A percentile compares a stretch with the other conserved stretches of the same genome.
These are phyloP conservation scores for Zaprionus lachaisei DNA, from an alignment of 1,140 invertebrate genomes.

Conservation along the genomic window DNA sequence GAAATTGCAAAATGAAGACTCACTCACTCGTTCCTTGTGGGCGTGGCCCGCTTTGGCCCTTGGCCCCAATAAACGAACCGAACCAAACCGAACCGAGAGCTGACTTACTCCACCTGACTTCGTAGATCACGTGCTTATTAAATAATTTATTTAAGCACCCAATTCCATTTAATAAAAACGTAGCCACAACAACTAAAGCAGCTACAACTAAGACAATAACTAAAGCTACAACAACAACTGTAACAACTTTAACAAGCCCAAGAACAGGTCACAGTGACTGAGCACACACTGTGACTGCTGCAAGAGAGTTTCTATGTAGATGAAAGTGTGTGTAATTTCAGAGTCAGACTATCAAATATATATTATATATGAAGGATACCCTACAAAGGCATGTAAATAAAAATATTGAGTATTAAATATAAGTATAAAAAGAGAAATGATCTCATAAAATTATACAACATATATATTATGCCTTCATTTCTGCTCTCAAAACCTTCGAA, in stretches of 20 bases:
- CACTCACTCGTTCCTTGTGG: conserved; percentile 55
- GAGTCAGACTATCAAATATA: not conserved
- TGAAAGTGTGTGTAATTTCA: conserved; percentile 61
- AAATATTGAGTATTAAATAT: not conserved
- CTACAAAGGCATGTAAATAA: not conserved
- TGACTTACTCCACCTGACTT: conserved; percentile 25
- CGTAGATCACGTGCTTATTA: conserved; percentile 82
- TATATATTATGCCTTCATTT: too few species aligned
- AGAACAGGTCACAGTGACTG: conserved; percentile 6
- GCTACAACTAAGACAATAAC: conserved; percentile 44
- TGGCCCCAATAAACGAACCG: conserved; percentile 55
- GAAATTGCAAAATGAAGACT: conserved; percentile 74
- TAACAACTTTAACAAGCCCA: conserved; percentile 6
- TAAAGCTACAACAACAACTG: conserved; percentile 25
- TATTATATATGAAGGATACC: conserved; percentile 6
- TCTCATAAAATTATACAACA: not conserved
- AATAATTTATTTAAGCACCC: conserved; percentile 84
- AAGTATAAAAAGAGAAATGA: not conserved
- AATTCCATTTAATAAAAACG: conserved; percentile 82
- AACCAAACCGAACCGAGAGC: conserved; percentile 22
- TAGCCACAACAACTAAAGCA: conserved; percentile 55
- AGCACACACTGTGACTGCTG: conserved; percentile 16
- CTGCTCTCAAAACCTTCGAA: too few species aligned
- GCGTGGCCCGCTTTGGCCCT: conserved; percentile 69
- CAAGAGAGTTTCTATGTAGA: conserved; percentile 53